Evolutionary conservation across 92 coral and sea anemone genomes (phyloP).

Genomic region (Montipora capitata): DNA sequence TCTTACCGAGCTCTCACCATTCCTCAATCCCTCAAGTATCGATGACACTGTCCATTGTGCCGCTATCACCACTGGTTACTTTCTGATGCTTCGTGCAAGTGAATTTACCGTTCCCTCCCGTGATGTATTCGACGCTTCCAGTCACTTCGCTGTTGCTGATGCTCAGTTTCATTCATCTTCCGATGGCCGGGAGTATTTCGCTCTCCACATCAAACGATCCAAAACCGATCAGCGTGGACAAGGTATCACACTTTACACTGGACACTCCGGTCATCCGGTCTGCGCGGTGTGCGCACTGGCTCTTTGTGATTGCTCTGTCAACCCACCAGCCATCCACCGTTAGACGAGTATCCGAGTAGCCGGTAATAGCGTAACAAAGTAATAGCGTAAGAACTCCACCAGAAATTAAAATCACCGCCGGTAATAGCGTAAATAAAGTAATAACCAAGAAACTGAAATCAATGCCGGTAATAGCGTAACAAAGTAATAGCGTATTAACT

Average conservation of each 20-base stretch:
- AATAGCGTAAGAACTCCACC: too few species aligned
- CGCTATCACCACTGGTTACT: conserved; percentile 46
- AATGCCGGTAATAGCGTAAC: too few species aligned
- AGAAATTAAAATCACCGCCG: too few species aligned
- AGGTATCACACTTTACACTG: conserved; percentile 25
- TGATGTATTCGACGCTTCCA: conserved; percentile 1
- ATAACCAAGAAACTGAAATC: too few species aligned
- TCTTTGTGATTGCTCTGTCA: not conserved
- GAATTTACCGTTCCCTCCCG: conserved; percentile 30
- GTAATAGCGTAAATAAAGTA: too few species aligned
- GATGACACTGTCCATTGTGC: conserved; percentile 51
- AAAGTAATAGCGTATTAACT: too few species aligned
- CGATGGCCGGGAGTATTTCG: not conserved
- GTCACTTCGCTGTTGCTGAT: conserved; percentile 11
- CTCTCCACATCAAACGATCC: conserved; percentile 29
- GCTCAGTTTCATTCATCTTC: conserved; percentile 16
- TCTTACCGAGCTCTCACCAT: not conserved
- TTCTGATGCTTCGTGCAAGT: conserved; percentile 44
- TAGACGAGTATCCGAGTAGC: too few species aligned
- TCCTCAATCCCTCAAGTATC: not conserved
- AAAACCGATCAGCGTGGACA: conserved; percentile 40
- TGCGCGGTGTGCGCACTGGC: conserved; percentile 51
- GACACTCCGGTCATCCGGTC: conserved; percentile 41
- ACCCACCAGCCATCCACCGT: too few species aligned
- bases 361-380: too few species aligned